phyloP scores from a whole-genome alignment of 2,888 invertebrate genomes.

The Brachyopa scutellaris region DNA sequence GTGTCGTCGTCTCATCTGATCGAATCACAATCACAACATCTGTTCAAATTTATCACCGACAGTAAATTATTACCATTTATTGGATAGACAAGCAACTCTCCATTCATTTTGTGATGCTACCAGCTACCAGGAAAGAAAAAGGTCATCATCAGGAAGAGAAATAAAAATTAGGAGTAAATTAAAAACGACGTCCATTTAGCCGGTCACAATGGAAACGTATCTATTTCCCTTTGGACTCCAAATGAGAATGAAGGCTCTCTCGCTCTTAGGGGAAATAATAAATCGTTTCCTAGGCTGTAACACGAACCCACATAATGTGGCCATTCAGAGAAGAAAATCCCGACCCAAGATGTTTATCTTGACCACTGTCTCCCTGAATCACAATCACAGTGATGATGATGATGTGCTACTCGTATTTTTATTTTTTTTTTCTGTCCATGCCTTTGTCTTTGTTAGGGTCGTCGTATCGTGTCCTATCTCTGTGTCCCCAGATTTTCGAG shows the following conservation, averaged over 20 bases:
- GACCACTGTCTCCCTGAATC: constrained; percentile 64
- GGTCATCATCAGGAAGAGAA: constrained; percentile 58
- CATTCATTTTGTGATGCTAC: constrained; percentile 29
- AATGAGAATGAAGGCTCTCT: constrained; percentile 22
- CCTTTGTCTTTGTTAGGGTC: constrained; percentile 5
- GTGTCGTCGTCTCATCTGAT: constrained; percentile 37
- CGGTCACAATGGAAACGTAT: constrained; percentile 57
- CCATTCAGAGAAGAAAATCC: constrained; percentile 35
- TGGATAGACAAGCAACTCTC: constrained; percentile 37
- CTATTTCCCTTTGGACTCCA: constrained; percentile 49
- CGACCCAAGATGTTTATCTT: constrained; percentile 66
- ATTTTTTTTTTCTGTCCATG: constrained; percentile 25
- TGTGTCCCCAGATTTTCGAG: constrained; percentile 32
- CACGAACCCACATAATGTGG: constrained; percentile 59
- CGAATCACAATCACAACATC: constrained; percentile 65
- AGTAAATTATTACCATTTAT: constrained; percentile 63
- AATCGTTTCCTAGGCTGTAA: constrained; percentile 68
- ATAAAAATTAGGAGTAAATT: constrained; percentile 70
- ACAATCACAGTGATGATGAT: constrained; percentile 56
- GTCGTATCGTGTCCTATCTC: constrained; percentile 54
- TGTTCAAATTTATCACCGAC: constrained; percentile 64
- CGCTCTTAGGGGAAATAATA: constrained; percentile 45
- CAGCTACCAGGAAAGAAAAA: constrained; percentile 54
- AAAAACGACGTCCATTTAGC: constrained; percentile 68
- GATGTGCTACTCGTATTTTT: constrained; percentile 70